These are phyloP conservation scores for Hypotaenidia okinawae DNA, from an alignment of 2,797 vertebrate genomes.

Conservation along the genomic window DNA sequence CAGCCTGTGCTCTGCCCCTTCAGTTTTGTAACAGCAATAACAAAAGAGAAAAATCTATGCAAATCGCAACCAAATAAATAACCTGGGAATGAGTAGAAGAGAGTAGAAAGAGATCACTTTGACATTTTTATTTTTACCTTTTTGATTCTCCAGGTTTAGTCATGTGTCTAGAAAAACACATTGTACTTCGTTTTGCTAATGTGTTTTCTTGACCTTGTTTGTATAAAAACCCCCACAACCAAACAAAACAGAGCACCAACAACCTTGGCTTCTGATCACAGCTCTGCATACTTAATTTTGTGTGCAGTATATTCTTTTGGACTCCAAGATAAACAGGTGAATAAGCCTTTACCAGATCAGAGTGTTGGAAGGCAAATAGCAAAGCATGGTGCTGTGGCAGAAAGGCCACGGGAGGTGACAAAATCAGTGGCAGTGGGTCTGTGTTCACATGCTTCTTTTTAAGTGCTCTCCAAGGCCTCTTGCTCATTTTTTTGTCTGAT, in stretches of 20 bases:
- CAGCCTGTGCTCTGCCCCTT: background rate
- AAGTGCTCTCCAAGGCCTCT: background rate
- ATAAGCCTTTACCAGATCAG: background rate
- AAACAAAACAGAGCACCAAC: too few relatives aligned
- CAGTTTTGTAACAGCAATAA: background rate
- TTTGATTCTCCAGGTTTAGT: background rate
- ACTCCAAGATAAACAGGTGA: background rate
- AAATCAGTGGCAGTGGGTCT: background rate
- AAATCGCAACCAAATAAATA: background rate
- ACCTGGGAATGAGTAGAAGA: background rate
- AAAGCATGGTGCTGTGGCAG: background rate
- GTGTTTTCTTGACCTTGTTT: background rate
- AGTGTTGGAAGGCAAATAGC: background rate
- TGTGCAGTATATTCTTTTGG: background rate
- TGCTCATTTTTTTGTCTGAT: background rate
- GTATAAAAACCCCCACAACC: background rate
- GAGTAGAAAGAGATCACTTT: background rate
- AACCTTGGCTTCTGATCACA: background rate
- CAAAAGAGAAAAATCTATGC: background rate
- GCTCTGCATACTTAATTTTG: background rate
- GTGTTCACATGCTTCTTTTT: background rate
- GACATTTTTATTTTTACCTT: too few relatives aligned
- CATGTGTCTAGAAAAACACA: background rate
- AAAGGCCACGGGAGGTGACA: background rate
- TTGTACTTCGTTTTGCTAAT: background rate